Conservation (phyloP, 2,888 invertebrate genomes). For the Helicoverpa assulta region DNA sequence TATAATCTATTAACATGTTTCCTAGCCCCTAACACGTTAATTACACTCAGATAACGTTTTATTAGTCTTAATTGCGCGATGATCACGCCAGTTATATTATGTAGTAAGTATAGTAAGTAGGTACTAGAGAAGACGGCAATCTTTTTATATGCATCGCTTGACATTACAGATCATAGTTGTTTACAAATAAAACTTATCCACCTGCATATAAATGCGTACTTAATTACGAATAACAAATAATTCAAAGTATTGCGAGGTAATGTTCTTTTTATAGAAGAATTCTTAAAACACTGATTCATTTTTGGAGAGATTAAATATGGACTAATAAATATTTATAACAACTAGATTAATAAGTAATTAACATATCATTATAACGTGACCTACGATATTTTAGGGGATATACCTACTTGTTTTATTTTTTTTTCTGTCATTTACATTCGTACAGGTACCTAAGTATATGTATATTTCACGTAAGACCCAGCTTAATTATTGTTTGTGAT, state of each 20-base stretch:
- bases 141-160: conserved; percentile 22
- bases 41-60: conserved; percentile 23
- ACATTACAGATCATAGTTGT: conserved; percentile 32
- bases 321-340: background rate
- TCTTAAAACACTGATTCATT: conserved; percentile 10
- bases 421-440: too few relatives aligned
- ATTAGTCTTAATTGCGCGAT: conserved; percentile 6
- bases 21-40: conserved; percentile 16
- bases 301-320: background rate
- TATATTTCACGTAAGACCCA: too few relatives aligned
- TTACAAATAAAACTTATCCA: conserved; percentile 24
- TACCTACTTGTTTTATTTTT: too few relatives aligned
- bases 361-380: too few relatives aligned
- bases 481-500: background rate
- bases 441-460: too few relatives aligned
- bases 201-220: conserved; percentile 27
- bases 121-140: conserved; percentile 9
- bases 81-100: conserved; percentile 23
- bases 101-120: background rate
- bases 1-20: conserved; percentile 10
- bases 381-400: too few relatives aligned
- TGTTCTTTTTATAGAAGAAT: background rate
- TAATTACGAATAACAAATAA: conserved; percentile 20
- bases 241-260: conserved; percentile 14
- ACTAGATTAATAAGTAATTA: too few relatives aligned